Conservation (phyloP, 1,140 invertebrate genomes). For the Oppia nitens region DNA sequence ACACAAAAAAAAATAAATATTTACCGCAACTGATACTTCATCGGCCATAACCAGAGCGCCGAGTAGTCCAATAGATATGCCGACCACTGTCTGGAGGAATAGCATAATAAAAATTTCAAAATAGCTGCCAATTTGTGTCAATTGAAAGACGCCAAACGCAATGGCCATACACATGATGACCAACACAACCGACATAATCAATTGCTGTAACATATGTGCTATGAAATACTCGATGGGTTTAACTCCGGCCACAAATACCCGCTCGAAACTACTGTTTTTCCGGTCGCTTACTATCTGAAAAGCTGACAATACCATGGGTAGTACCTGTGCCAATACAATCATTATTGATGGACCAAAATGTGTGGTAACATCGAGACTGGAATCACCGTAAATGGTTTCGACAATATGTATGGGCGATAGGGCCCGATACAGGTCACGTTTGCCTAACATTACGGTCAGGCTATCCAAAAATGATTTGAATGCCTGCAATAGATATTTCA, state of each 20-base stretch:
- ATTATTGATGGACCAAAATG: conserved; percentile 89
- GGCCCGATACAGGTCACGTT: conserved; percentile 81
- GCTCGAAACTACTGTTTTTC: too few species aligned
- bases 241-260: not conserved
- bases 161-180: too few species aligned
- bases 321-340: conserved; percentile 75
- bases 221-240: not conserved
- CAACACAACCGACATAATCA: not conserved
- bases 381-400: conserved; percentile 12
- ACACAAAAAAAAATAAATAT: not conserved
- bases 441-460: conserved; percentile 32
- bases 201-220: not conserved
- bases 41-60: too few species aligned
- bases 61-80: not conserved
- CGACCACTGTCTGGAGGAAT: too few species aligned
- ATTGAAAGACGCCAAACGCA: too few species aligned
- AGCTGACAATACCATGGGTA: too few species aligned
- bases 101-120: too few species aligned
- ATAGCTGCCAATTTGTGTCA: too few species aligned
- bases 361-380: conserved; percentile 83
- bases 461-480: conserved; percentile 6
- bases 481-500: not conserved
- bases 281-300: too few species aligned
- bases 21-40: too few species aligned
- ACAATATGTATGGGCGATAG: conserved; percentile 83